Conservation (phyloP, 2,888 invertebrate species). For the Petrophora chlorosata region DNA sequence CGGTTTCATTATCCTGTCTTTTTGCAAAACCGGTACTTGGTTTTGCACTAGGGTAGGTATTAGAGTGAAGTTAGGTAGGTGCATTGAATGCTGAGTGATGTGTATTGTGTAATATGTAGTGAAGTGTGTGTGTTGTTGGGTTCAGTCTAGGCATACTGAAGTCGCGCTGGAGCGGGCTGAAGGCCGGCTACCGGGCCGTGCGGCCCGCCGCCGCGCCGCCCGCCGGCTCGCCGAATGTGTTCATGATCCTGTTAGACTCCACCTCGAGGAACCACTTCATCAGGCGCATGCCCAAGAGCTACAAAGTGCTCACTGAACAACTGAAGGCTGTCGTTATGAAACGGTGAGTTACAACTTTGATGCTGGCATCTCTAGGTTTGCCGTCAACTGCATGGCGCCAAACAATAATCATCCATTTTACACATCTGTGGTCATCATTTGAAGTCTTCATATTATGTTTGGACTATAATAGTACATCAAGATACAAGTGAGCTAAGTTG, state of each 20-base stretch:
- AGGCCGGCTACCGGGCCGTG: conserved; percentile 51
- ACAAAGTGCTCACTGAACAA: conserved; percentile 85
- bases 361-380: background rate
- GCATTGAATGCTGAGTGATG: too few relatives aligned
- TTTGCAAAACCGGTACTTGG: too few relatives aligned
- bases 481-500: too few relatives aligned
- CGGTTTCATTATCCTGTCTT: too few relatives aligned
- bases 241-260: conserved; percentile 95
- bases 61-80: background rate
- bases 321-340: conserved; percentile 37
- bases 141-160: conserved; percentile 41
- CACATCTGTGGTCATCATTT: too few relatives aligned
- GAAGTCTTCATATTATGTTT: too few relatives aligned
- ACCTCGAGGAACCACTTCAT: conserved; percentile 92
- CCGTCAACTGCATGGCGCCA: too few relatives aligned
- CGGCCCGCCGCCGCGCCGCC: conserved; percentile 28
- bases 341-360: conserved; percentile 38
- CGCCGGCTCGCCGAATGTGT: conserved; percentile 81
- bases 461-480: too few relatives aligned
- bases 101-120: conserved; percentile 17
- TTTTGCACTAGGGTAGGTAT: background rate
- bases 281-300: conserved; percentile 90
- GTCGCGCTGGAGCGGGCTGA: conserved; percentile 56
- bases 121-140: too few relatives aligned
- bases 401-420: too few relatives aligned